These are phyloP conservation scores for Anolis sagrei DNA, from an alignment of 2,113 vertebrate species.

Conservation along the genomic window DNA sequence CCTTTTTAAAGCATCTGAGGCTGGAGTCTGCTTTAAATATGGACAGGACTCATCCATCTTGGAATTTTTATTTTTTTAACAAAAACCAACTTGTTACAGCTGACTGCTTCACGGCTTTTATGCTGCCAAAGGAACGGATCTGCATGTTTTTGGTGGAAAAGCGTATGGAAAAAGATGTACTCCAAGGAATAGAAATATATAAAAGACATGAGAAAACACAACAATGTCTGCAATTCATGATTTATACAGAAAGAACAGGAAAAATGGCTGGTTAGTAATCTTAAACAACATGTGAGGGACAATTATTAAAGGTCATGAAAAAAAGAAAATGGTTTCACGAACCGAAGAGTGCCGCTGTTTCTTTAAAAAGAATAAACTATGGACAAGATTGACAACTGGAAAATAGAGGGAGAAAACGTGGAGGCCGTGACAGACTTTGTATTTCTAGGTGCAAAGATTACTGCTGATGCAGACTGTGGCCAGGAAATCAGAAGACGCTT, in stretches of 20 bases:
- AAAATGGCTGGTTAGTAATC: background rate
- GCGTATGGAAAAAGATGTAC: constrained; percentile 20
- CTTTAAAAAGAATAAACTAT: background rate
- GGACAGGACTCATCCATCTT: background rate
- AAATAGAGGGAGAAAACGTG: too few species aligned
- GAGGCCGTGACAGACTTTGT: too few species aligned
- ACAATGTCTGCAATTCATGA: background rate
- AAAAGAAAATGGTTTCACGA: constrained; percentile 2
- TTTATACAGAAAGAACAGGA: background rate
- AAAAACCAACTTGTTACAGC: background rate
- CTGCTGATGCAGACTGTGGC: too few species aligned
- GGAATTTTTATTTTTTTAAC: constrained; percentile 7
- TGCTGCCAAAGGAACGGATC: constrained; percentile 8
- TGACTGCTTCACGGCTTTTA: constrained; percentile 22
- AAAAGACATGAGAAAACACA: constrained; percentile 7
- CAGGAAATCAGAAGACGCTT: too few species aligned
- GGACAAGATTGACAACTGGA: too few species aligned
- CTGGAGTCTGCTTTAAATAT: background rate
- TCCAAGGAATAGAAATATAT: constrained; percentile 23
- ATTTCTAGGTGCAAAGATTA: too few species aligned
- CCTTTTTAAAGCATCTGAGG: background rate
- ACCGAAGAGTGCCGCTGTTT: background rate
- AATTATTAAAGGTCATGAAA: background rate
- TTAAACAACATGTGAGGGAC: rapidly evolving
- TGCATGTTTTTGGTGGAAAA: background rate